These are phyloP conservation scores for Chalcosyrphus nemorum DNA, from an alignment of 2,888 invertebrate genomes.

Conservation along the genomic window DNA sequence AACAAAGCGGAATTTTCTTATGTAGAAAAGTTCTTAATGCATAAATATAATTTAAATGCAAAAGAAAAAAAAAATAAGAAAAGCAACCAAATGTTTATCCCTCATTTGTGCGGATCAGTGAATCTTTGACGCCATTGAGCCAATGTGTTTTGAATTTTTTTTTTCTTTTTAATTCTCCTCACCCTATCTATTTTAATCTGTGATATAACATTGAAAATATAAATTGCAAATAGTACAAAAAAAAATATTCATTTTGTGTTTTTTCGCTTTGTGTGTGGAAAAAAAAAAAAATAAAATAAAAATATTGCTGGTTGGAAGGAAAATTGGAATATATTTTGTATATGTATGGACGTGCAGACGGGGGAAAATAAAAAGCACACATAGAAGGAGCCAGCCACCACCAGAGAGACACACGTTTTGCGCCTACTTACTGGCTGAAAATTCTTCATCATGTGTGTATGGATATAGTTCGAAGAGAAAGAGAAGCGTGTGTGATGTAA, in stretches of 20 bases:
- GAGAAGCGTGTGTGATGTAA: slow-evolving; percentile 66
- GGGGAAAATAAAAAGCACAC: slow-evolving; percentile 28
- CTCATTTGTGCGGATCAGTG: slow-evolving; percentile 58
- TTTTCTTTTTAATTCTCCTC: slow-evolving; percentile 33
- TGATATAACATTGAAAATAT: slow-evolving; percentile 73
- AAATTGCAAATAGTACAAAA: slow-evolving; percentile 70
- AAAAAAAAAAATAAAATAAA: slow-evolving; percentile 34
- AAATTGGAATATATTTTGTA: slow-evolving; percentile 57
- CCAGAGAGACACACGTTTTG: slow-evolving; percentile 64
- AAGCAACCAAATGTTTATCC: slow-evolving; percentile 51
- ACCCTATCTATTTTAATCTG: slow-evolving; percentile 71
- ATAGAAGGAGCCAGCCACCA: slow-evolving; percentile 31
- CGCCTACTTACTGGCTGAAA: slow-evolving; percentile 68
- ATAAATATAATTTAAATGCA: slow-evolving; percentile 51
- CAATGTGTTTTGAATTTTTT: slow-evolving; percentile 59
- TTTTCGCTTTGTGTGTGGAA: slow-evolving; percentile 47
- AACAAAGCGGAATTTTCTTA: slow-evolving; percentile 15
- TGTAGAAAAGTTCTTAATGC: slow-evolving; percentile 18
- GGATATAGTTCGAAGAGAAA: slow-evolving; percentile 45
- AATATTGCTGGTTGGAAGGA: slow-evolving; percentile 47
- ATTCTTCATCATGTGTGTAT: slow-evolving; percentile 51
- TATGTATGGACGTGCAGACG: slow-evolving; percentile 17
- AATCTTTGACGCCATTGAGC: slow-evolving; percentile 71
- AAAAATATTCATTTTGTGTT: slow-evolving; percentile 14
- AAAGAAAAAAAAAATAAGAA: slow-evolving; percentile 50